phyloP scores from a whole-genome alignment of 2,113 vertebrate genomes.

The Microcebus jonahi region DNA sequence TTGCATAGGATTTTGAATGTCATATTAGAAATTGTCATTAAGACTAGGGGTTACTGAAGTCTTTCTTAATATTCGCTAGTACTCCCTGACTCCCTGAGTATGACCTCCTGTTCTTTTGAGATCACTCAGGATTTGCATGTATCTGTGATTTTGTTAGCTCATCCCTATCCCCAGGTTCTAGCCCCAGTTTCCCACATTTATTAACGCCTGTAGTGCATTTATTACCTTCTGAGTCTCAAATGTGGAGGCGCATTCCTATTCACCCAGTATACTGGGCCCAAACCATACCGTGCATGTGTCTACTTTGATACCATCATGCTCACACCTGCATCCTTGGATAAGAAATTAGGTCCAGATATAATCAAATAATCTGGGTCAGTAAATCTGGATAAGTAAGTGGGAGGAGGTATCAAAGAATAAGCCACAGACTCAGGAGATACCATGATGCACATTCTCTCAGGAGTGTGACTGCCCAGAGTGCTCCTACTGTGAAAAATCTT shows the following conservation, averaged over 20 bases:
- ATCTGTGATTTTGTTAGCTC: background rate
- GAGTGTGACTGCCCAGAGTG: accelerated
- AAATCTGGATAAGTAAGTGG: background rate
- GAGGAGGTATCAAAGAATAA: background rate
- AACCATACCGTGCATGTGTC: background rate
- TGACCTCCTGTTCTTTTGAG: background rate
- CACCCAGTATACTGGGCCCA: background rate
- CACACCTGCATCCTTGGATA: background rate
- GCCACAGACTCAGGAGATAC: background rate
- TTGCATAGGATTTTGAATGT: background rate
- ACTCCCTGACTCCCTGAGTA: background rate
- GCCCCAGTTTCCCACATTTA: background rate
- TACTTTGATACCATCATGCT: background rate
- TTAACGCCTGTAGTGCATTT: background rate
- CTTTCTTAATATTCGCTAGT: background rate
- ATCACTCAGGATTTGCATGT: background rate
- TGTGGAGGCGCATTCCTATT: background rate
- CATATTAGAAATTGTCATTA: constrained; percentile 1
- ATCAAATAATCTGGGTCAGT: background rate
- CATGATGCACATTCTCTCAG: background rate
- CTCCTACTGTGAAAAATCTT: background rate
- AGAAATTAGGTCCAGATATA: background rate
- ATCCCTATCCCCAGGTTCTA: background rate
- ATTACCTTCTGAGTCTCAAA: background rate
- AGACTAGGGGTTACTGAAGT: background rate